A percentile compares a stretch with the other conserved stretches of the same genome.
Evolutionary conservation across 2,888 invertebrate species (phyloP).

Genomic region (Drosophila lutescens): DNA sequence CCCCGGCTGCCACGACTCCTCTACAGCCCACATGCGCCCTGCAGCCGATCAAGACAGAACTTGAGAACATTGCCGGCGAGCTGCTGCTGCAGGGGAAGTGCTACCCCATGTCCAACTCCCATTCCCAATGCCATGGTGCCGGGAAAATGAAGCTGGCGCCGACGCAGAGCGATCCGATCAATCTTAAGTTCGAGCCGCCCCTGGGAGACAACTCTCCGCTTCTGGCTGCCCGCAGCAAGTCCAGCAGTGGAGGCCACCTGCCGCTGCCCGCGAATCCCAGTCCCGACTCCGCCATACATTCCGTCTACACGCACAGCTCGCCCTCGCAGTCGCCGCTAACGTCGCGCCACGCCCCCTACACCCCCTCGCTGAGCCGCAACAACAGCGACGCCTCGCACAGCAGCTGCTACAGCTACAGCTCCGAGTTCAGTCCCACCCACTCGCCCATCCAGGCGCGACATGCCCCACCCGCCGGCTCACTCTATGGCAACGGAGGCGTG

Average conservation of each 20-base stretch:
- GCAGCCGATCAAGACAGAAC: slow-evolving; percentile 72
- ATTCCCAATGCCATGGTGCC: slow-evolving; percentile 7
- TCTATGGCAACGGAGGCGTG: slow-evolving; percentile 62
- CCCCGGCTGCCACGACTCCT: slow-evolving; percentile 19
- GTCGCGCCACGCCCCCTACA: slow-evolving; percentile 91
- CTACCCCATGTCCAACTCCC: slow-evolving; percentile 29
- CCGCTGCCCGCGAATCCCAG: slow-evolving; percentile 92
- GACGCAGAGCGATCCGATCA: slow-evolving; percentile 83
- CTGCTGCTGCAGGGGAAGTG: slow-evolving; percentile 50
- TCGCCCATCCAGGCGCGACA: slow-evolving; percentile 92
- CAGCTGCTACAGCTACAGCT: slow-evolving; percentile 94
- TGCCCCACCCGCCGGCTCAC: slow-evolving; percentile 80
- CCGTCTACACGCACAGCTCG: slow-evolving; percentile 91
- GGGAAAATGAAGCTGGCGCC: slow-evolving; percentile 78
- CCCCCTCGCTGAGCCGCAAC: slow-evolving; percentile 93
- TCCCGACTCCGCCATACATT: slow-evolving; percentile 95
- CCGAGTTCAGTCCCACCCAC: slow-evolving; percentile 93
- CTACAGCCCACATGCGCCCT: slow-evolving; percentile 28
- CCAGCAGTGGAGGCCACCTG: slow-evolving; percentile 83
- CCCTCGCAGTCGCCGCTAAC: slow-evolving; percentile 95
- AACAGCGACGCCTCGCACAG: slow-evolving; percentile 96
- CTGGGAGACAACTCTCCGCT: slow-evolving; percentile 87
- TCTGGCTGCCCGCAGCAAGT: slow-evolving; percentile 86
- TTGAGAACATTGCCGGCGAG: slow-evolving; percentile 79
- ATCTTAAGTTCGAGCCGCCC: slow-evolving; percentile 82